Evolutionary conservation across 2,797 vertebrate species (phyloP).

Genomic region (Parauchenoglanis punctatus): DNA sequence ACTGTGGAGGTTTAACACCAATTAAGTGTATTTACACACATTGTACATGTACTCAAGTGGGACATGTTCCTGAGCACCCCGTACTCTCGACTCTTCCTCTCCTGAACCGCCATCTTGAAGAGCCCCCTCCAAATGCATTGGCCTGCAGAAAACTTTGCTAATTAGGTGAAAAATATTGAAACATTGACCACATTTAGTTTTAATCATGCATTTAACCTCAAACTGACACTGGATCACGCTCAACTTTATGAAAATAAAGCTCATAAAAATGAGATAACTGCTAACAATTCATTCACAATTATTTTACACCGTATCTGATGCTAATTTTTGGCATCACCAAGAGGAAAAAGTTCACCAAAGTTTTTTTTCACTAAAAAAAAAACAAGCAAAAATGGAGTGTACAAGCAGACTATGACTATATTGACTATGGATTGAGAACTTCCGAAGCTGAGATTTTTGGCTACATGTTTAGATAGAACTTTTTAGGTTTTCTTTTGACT

Average conservation of each 20-base stretch:
- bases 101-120: neutral
- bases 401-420: neutral
- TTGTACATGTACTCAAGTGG: conserved; percentile 17
- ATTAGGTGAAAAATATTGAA: neutral
- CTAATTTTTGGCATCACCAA: neutral
- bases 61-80: neutral
- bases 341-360: neutral
- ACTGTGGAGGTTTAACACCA: conserved; percentile 51
- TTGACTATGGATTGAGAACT: neutral
- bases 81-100: too few relatives aligned
- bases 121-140: neutral
- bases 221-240: neutral
- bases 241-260: neutral
- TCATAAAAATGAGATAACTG: neutral
- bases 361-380: neutral
- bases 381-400: neutral
- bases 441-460: too few relatives aligned
- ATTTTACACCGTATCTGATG: too few relatives aligned
- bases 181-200: neutral
- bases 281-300: neutral
- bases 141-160: neutral
- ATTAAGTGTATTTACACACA: conserved; percentile 33
- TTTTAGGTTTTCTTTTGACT: neutral
- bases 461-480: neutral
- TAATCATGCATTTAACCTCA: neutral